These are phyloP conservation scores for Mionectes olivaceus DNA, from an alignment of 2,797 vertebrate genomes.

Conservation along the genomic window DNA sequence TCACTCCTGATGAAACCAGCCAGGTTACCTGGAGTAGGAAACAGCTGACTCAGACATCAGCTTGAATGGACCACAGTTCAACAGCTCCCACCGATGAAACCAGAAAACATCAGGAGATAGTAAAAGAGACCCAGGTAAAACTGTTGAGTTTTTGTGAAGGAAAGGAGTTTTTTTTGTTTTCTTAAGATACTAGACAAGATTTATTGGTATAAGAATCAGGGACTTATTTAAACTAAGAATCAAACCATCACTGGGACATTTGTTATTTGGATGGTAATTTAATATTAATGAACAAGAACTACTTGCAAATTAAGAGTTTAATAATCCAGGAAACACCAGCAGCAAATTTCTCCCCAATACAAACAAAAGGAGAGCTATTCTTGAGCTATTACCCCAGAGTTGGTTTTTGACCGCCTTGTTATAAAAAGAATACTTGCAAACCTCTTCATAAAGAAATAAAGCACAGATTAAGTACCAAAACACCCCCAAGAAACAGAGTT, in stretches of 20 bases:
- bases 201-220: background rate
- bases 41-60: background rate
- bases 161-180: background rate
- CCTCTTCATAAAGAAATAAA: background rate
- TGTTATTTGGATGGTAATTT: background rate
- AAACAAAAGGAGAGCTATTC: background rate
- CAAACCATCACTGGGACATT: background rate
- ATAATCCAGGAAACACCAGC: background rate
- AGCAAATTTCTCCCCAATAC: background rate
- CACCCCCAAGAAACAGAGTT: background rate
- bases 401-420: background rate
- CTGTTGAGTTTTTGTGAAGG: background rate
- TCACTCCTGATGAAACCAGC: background rate
- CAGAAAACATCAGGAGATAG: background rate
- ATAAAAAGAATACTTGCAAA: background rate
- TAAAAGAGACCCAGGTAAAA: background rate
- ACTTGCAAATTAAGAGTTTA: constrained; percentile 9
- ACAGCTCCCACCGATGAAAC: background rate
- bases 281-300: background rate
- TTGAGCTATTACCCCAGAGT: background rate
- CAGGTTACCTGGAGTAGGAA: background rate
- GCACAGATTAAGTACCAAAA: background rate
- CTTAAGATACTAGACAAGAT: background rate
- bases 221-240: background rate
- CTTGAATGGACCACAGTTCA: background rate